Evolutionary conservation across 1,140 invertebrate species (phyloP).

Genomic region (Drosophila kepulauana): DNA sequence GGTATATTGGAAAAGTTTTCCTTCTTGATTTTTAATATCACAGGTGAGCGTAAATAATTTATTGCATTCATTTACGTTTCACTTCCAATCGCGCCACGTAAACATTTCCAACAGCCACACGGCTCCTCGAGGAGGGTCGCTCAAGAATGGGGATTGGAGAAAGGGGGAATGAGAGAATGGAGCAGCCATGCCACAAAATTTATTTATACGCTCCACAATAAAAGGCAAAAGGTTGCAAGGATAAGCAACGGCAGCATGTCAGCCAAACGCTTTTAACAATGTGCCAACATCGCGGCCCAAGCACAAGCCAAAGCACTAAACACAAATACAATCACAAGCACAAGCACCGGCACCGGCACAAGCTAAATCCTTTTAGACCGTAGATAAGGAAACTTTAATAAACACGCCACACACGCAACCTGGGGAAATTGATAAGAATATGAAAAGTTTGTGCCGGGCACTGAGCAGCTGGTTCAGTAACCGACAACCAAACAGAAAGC

Average conservation of each 20-base stretch:
- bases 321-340: slow-evolving; percentile 25
- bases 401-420: slow-evolving; percentile 82
- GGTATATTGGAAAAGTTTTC: slow-evolving; percentile 84
- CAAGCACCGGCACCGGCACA: slow-evolving; percentile 29
- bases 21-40: slow-evolving; percentile 84
- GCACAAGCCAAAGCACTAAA: not conserved
- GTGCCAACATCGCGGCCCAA: slow-evolving; percentile 71
- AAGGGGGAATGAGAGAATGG: no score
- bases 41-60: slow-evolving; percentile 84
- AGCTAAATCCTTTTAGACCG: slow-evolving; percentile 75
- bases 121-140: not conserved
- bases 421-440: slow-evolving; percentile 79
- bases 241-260: slow-evolving; percentile 35
- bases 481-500: not conserved
- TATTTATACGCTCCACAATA: slow-evolving; percentile 74
- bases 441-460: slow-evolving; percentile 71
- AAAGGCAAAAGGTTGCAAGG: slow-evolving; percentile 47
- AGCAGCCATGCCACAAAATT: slow-evolving; percentile 55
- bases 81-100: slow-evolving; percentile 80
- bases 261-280: slow-evolving; percentile 62
- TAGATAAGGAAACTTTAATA: slow-evolving; percentile 81
- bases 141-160: not conserved
- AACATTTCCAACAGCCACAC: slow-evolving; percentile 55
- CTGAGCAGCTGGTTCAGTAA: slow-evolving; percentile 39
- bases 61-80: slow-evolving; percentile 84